Percentiles rank a stretch among this genome's conserved stretches.
Conservation (phyloP, 2,888 invertebrate species). For the Himalopsyche tibetana region DNA sequence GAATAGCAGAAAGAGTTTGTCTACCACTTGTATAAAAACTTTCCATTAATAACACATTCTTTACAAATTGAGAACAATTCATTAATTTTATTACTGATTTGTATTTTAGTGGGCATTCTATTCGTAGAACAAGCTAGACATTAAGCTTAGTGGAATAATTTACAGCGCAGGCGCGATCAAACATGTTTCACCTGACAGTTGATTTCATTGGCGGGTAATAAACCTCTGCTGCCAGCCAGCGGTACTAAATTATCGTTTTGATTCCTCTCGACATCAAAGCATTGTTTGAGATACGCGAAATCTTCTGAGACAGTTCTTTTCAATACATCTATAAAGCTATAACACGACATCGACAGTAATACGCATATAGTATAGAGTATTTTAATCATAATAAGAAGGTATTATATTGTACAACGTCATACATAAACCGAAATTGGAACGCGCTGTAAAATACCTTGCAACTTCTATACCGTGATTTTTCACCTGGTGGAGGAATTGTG, state of each 20-base stretch:
- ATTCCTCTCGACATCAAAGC: conserved; percentile 21
- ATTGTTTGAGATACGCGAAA: conserved; percentile 17
- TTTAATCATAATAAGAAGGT: too few species aligned
- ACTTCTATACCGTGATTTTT: too few species aligned
- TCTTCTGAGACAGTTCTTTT: neutral
- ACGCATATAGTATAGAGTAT: too few species aligned
- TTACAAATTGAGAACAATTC: conserved; percentile 36
- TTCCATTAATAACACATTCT: neutral
- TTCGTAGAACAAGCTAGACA: conserved; percentile 11
- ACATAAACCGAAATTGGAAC: too few species aligned
- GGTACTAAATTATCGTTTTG: conserved; percentile 13
- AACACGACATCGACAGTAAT: too few species aligned
- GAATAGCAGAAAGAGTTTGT: too few species aligned
- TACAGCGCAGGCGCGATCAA: conserved; percentile 13
- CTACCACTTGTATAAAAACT: neutral
- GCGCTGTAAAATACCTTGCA: too few species aligned
- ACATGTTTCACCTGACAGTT: conserved; percentile 31
- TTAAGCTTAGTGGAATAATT: conserved; percentile 7
- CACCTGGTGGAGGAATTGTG: too few species aligned
- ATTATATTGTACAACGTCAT: too few species aligned
- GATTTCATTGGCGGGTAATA: conserved; percentile 21
- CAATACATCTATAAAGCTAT: too few species aligned
- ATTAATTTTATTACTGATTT: conserved; percentile 53
- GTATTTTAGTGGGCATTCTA: conserved; percentile 48
- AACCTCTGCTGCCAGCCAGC: neutral